Conservation (phyloP, 2,888 invertebrate genomes). For the Tetramorium bicarinatum region DNA sequence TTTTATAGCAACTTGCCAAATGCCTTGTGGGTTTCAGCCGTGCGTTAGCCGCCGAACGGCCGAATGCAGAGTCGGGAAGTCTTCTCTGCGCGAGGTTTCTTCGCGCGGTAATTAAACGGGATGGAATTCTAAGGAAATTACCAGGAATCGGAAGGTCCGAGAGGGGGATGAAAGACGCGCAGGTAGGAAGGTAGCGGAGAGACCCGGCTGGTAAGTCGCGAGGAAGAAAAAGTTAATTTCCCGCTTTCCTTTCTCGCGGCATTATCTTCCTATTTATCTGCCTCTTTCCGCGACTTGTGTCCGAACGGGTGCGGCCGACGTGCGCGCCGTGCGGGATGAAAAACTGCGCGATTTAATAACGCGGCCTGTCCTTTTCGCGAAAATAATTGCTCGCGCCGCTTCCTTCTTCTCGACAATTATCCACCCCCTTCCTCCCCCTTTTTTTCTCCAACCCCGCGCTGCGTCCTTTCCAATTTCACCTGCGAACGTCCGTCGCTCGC, state of each 20-base stretch:
- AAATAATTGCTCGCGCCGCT: conserved; percentile 67
- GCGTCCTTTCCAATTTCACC: conserved; percentile 51
- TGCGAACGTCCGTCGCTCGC: conserved; percentile 6
- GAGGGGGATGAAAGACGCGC: conserved; percentile 6
- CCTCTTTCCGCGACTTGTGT: conserved; percentile 51
- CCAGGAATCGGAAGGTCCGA: conserved; percentile 4
- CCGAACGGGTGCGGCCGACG: conserved; percentile 31
- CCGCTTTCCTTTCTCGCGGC: conserved; percentile 41
- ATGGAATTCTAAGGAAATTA: conserved; percentile 33
- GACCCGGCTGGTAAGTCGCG: conserved; percentile 50
- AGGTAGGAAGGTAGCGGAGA: background rate
- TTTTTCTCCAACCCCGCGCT: background rate
- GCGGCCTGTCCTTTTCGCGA: conserved; percentile 59
- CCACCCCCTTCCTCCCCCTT: background rate
- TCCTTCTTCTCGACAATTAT: conserved; percentile 56
- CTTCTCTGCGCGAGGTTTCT: background rate
- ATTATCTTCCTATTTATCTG: conserved; percentile 70
- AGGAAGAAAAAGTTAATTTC: conserved; percentile 67
- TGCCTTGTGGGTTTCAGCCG: background rate
- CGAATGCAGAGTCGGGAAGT: background rate
- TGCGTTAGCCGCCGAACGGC: background rate
- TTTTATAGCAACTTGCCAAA: background rate
- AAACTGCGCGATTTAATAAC: conserved; percentile 72
- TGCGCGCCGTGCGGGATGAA: conserved; percentile 57
- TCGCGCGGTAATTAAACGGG: conserved; percentile 29